phyloP scores from a whole-genome alignment of 2,888 invertebrate species.

The Willowsia nigromaculata region DNA sequence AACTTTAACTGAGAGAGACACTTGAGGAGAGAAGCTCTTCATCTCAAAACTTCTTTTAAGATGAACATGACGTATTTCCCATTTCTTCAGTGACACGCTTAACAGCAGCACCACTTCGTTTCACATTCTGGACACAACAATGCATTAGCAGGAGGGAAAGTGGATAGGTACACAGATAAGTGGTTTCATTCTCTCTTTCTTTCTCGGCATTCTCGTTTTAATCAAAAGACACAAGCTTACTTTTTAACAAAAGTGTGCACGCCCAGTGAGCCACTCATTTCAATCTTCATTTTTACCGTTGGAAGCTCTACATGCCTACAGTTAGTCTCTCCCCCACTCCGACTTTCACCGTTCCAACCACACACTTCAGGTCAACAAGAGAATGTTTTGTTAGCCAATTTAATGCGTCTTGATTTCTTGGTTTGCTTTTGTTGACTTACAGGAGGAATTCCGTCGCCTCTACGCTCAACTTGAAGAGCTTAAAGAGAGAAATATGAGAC shows the following conservation, averaged over 20 bases:
- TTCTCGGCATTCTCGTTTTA: conserved; percentile 27
- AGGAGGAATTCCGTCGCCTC: conserved; percentile 91
- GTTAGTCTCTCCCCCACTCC: not conserved
- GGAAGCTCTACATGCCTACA: not conserved
- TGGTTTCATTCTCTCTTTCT: not conserved
- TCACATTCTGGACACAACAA: not conserved
- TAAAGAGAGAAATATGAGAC: conserved; percentile 88
- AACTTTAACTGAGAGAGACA: conserved; percentile 42
- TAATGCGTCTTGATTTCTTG: conserved; percentile 56
- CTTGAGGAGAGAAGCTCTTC: conserved; percentile 39
- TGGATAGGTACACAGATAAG: not conserved
- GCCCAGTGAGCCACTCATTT: not conserved
- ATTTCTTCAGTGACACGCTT: conserved; percentile 34
- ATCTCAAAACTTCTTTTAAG: conserved; percentile 24
- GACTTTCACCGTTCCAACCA: not conserved
- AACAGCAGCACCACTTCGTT: not conserved
- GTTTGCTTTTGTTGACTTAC: conserved; percentile 78
- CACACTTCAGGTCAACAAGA: conserved; percentile 44
- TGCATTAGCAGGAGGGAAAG: not conserved
- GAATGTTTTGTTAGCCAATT: conserved; percentile 46
- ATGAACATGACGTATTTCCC: conserved; percentile 49
- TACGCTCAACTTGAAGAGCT: conserved; percentile 89
- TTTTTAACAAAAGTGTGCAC: not conserved
- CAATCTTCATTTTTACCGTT: not conserved
- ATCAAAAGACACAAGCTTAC: conserved; percentile 48